Evolutionary conservation across 2,888 invertebrate species (phyloP), one percentile per base, ranked within the genome.

Genomic region (Ormyrus nitidulus): DNA sequence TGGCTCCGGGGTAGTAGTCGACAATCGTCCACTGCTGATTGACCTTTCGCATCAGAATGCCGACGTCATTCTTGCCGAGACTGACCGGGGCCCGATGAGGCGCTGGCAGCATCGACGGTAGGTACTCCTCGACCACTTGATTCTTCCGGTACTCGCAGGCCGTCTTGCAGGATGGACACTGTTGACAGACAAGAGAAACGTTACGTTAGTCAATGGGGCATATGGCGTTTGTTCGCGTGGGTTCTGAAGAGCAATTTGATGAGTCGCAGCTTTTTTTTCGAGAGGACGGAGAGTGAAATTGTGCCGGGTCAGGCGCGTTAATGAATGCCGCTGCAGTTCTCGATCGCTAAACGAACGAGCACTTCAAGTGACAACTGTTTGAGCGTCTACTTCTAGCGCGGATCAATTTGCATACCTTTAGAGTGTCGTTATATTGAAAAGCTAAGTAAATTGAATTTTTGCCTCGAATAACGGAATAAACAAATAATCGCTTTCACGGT

Each of bases 41-140:
- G 0, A 86, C 77, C 59, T 87, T 87, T 10, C 85, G 85, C 79
- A 90, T 85, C 51, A 87, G 84, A 10, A 90, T 84, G 1, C 89
- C 90, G 6, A 90, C 85, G 83, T 90, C 90, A 83, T 88, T 86
- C 76, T 85, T 85, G 56, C 86, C 84, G 58, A 90, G 82, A 68
- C 77, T 75, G 6, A 90, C 83, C n/a, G 88, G 88, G 0, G 86
- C 87, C 34, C 85, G 85, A 19, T 83, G 85, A 0, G 90, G 90
- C 0, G 90, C 88, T 53, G 90, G 88, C 48, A 90, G 80, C 84
- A 87, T 88, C 49, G 89, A 90, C 5, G 90, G 89, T 34, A 89
- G 79, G 77, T 88, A 90, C 61, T 87, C 85, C 65, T 89, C 90
- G 48, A 87, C 87, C 6, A 86, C 84, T 56, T 88, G 84, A 5